Base-by-base conservation (phyloP, 2,113 vertebrate genomes). In the Plotosus lineatus region DNA sequence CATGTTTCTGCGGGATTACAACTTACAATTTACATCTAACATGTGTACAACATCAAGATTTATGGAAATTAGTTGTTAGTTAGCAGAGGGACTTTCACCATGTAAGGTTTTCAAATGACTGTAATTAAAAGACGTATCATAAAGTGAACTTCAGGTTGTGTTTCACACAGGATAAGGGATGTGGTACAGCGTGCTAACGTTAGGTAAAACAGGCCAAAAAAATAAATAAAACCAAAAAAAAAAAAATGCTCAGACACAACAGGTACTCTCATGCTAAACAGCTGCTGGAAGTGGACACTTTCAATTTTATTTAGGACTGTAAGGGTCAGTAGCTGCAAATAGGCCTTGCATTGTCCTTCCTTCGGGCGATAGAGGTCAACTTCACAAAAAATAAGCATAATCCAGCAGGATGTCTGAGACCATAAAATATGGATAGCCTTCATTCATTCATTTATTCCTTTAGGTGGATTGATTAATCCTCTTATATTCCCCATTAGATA, bases 321-420 rank as follows among this genome's bases (percentile, higher is more conserved):
- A 87, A 73, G 87, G 87, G 87, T 89, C 87, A 89, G 63, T 69
- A 79, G 77, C 28, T 82, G 73, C 71, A 84, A 86, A 90, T 73
- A 87, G 58, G 82, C 68, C 51, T 23, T 51, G 74, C 77, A 77
- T 89, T 87, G 86, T 91, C 83, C 77, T 80, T 84, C 76, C 78
- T 78, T 65, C 53, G 81, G 53, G 73, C 88, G 84, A 86, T 84
- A 88, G 65, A 88, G 86, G 83, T 87, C 82, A 88, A 80, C 85
- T 79, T 89, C 83, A n/a, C n/a, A 86, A 80, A 55, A 79, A 85
- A 80, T 82, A 74, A 69, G 80, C 74, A 84, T 55, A 50, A 79
- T 53, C 6, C n/a, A 42, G 36, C 71, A 76, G 61, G 40, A 69
- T 50, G 58, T 81, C 58, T 73, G 26, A 78, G 3, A 51, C 65